phyloP scores from a whole-genome alignment of 1,140 invertebrate species.

The Lepidurus packardi region DNA sequence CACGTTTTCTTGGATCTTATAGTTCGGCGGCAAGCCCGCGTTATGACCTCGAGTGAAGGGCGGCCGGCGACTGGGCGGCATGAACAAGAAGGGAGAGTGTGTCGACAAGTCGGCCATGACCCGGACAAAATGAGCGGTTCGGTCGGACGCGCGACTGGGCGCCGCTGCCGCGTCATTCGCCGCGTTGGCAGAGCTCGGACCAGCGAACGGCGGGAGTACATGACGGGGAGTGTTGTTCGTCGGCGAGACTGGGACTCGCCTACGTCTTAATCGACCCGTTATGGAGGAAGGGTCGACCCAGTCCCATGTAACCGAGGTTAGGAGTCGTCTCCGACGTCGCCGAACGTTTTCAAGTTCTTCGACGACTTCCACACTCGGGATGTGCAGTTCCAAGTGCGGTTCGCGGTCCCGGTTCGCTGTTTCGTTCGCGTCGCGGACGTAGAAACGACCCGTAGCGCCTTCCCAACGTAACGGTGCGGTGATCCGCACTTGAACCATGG shows the following conservation, averaged over 20 bases:
- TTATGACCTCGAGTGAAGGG: slow-evolving; percentile 23
- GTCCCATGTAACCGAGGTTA: not conserved
- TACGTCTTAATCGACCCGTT: not conserved
- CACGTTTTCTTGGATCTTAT: slow-evolving; percentile 56
- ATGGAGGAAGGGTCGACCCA: not conserved
- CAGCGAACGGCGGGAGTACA: not conserved
- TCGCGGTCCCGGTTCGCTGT: slow-evolving; percentile 18
- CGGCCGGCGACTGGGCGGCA: slow-evolving; percentile 32
- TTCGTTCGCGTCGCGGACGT: slow-evolving; percentile 1
- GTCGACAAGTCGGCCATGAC: slow-evolving; percentile 34
- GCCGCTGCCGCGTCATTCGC: not conserved
- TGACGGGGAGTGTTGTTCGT: not conserved
- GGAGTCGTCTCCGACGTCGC: slow-evolving; percentile 23
- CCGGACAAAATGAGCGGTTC: slow-evolving; percentile 34
- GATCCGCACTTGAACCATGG: slow-evolving; percentile 33
- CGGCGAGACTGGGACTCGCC: not conserved
- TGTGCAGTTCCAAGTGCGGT: slow-evolving; percentile 34
- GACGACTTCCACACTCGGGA: slow-evolving; percentile 34
- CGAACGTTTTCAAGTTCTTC: slow-evolving; percentile 31
- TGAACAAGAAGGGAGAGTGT: slow-evolving; percentile 32
- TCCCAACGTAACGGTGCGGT: slow-evolving; percentile 32
- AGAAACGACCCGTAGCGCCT: slow-evolving; percentile 25
- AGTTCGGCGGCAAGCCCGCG: not conserved
- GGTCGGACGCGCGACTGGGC: slow-evolving; percentile 6
- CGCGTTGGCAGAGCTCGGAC: not conserved